Percentiles rank a stretch among this genome's conserved stretches.
Conservation (phyloP, 2,113 vertebrate genomes). For the Strix uralensis region DNA sequence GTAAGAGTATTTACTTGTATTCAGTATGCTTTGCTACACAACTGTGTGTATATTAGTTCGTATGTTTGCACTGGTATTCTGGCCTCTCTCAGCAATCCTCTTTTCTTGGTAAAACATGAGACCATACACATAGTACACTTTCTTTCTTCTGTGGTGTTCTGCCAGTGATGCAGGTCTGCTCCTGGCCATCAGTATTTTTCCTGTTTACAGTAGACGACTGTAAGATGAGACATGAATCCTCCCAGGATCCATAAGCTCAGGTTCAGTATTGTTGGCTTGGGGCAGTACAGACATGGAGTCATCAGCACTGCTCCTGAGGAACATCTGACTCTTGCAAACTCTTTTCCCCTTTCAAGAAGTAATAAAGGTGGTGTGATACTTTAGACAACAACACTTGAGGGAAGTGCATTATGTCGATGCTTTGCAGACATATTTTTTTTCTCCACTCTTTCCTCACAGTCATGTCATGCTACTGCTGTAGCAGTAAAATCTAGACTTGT, state of each 20-base stretch:
- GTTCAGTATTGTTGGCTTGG: not conserved
- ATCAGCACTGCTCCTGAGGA: not conserved
- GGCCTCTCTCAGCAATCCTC: not conserved
- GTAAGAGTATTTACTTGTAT: not conserved
- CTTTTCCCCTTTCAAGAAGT: not conserved
- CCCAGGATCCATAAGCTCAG: not conserved
- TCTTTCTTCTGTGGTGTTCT: not conserved
- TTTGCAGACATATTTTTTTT: not conserved
- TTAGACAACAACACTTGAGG: not conserved
- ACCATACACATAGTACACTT: not conserved
- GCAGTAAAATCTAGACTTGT: not conserved
- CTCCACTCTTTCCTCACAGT: not conserved
- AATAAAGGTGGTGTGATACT: not conserved
- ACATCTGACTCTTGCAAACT: not conserved
- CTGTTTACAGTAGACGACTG: accelerated
- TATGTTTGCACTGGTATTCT: not conserved
- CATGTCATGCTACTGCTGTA: accelerated
- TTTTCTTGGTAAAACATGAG: not conserved
- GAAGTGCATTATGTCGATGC: accelerated
- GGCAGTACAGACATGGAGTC: not conserved
- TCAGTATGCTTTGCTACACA: not conserved
- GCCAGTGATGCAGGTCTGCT: not conserved
- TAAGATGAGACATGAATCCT: not conserved
- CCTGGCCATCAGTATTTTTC: not conserved
- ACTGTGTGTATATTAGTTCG: not conserved